These are phyloP conservation scores for Heliornis fulica DNA, from an alignment of 2,113 vertebrate genomes.

Conservation along the genomic window DNA sequence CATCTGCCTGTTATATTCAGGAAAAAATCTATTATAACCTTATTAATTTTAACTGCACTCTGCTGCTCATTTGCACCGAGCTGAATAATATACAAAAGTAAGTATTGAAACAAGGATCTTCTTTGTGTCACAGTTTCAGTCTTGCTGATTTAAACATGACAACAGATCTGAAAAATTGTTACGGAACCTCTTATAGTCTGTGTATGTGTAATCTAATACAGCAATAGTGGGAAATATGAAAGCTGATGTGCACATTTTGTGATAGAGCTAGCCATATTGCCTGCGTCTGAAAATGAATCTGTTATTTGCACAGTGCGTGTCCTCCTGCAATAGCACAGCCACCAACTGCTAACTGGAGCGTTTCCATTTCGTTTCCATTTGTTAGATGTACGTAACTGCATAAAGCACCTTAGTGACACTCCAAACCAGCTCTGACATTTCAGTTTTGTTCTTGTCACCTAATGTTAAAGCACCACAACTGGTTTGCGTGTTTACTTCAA, in stretches of 20 bases:
- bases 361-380: not conserved
- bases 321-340: not conserved
- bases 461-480: not conserved
- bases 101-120: not conserved
- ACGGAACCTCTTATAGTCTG: not conserved
- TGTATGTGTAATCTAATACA: not conserved
- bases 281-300: not conserved
- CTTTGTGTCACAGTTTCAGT: not conserved
- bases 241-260: not conserved
- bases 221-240: not conserved
- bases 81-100: not conserved
- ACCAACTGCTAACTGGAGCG: not conserved
- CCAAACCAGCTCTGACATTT: slow-evolving; percentile 39
- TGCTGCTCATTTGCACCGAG: not conserved
- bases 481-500: not conserved
- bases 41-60: not conserved
- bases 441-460: not conserved
- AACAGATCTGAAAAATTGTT: not conserved
- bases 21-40: not conserved
- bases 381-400: slow-evolving; percentile 7
- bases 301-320: not conserved
- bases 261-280: not conserved
- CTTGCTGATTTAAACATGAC: not conserved
- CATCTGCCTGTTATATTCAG: not conserved
- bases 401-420: slow-evolving; percentile 22